Base-by-base conservation (phyloP, 2,797 vertebrate genomes). In the Gallinago nigripennis region DNA sequence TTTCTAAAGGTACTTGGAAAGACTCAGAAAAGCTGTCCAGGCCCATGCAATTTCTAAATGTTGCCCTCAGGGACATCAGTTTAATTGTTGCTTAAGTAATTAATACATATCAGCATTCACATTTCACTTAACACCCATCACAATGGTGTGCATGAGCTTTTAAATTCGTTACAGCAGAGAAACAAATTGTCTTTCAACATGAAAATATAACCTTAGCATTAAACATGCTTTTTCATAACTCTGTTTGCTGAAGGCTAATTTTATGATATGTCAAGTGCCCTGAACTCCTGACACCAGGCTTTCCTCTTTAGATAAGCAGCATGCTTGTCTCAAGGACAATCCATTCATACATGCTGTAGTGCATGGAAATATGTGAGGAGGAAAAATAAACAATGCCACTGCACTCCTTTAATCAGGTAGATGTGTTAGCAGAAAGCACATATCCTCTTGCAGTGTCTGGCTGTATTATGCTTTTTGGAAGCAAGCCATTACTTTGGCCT, bases 291-390 rank as follows among this genome's bases (percentile, higher is more conserved):
- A 95, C 92, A 95, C 18, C 18, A 73, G 24, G 64, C 60, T 80
- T 96, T 96, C 95, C 94, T 89, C 48, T 94, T 68, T 85, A 93
- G 93, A 95, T 97, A 96, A 96, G 79, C 90, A 92, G 84, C 66
- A 80, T 2, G 17, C 86, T 90, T 80, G 43, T 94, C 94, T 92
- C 92, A 93, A 94, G 93, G 93, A 92, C 82, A 94, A 88, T 16
- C 78, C 86, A 85, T 93, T 96, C 64, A 88, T 85, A 53, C 56
- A 86, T 19, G 48, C 81, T 73, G 56, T 16, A 66, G 39, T 2
- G 2, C 78, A 82, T 91, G 78, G 86, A 94, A 93, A 77, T 90
- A 85, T 75, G 64, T 4, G 41, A 94, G 54, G 76, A 94, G 87
- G 94, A 93, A 94, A 82, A 79, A 93, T 50, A 91, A 94, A 95